Evolutionary conservation across 2,113 vertebrate species (phyloP).

Genomic region (Podiceps cristatus): DNA sequence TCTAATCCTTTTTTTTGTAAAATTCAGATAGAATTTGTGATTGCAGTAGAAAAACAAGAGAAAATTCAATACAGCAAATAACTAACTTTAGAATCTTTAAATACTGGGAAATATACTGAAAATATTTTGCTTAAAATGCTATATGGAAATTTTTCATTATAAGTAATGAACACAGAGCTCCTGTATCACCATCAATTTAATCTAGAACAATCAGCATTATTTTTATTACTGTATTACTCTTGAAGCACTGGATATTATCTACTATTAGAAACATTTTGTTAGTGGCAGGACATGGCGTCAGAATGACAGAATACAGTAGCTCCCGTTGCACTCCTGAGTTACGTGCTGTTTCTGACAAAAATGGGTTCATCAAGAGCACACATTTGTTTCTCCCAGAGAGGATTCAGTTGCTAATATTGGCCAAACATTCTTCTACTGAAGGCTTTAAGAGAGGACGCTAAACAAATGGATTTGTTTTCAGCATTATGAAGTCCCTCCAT

Average conservation of each 20-base stretch:
- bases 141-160: fast-evolving
- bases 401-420: background rate
- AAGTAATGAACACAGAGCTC: background rate
- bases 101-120: background rate
- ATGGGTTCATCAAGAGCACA: background rate
- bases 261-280: background rate
- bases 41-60: background rate
- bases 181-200: background rate
- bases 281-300: background rate
- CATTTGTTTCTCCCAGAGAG: background rate
- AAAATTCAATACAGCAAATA: background rate
- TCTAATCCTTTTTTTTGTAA: background rate
- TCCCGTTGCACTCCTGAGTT: background rate
- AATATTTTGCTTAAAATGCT: background rate
- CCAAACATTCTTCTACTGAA: background rate
- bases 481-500: background rate
- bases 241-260: background rate
- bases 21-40: background rate
- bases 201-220: background rate
- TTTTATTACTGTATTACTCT: background rate
- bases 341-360: background rate
- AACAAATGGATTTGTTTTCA: background rate
- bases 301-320: background rate
- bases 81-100: background rate
- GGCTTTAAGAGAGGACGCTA: background rate